Conservation (phyloP, 2,797 vertebrate species). For the Sebastes melanostomus region DNA sequence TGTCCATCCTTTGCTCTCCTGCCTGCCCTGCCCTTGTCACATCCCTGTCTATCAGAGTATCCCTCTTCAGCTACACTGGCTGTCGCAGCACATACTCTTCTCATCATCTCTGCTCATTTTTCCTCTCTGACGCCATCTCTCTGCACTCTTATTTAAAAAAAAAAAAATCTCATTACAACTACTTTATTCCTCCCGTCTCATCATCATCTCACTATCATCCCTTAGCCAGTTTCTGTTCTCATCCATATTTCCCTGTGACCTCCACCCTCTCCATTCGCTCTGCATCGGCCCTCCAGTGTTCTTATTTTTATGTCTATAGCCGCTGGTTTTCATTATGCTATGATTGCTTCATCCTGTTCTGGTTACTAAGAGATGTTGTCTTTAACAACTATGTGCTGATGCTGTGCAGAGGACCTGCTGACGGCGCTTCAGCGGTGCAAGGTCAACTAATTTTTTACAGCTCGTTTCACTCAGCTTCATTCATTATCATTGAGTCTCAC, state of each 20-base stretch:
- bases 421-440: slow-evolving; percentile 22
- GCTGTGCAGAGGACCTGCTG: slow-evolving; percentile 52
- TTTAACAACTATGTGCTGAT: slow-evolving; percentile 63
- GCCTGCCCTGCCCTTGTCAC: slow-evolving; percentile 39
- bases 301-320: slow-evolving; percentile 32
- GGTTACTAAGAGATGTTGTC: slow-evolving; percentile 47
- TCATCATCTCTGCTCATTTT: slow-evolving; percentile 1
- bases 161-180: background rate
- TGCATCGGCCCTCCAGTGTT: slow-evolving; percentile 1
- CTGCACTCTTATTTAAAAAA: background rate
- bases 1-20: slow-evolving; percentile 37
- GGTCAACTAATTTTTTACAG: slow-evolving; percentile 39
- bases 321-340: slow-evolving; percentile 57
- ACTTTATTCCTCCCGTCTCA: background rate
- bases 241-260: slow-evolving; percentile 16
- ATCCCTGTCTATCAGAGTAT: slow-evolving; percentile 41
- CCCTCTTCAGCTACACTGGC: slow-evolving; percentile 11
- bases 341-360: slow-evolving; percentile 47
- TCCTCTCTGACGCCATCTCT: background rate
- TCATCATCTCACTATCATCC: background rate
- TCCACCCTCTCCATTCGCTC: slow-evolving; percentile 20
- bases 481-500: slow-evolving; percentile 23
- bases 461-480: slow-evolving; percentile 41
- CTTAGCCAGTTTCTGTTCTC: background rate
- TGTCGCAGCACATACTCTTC: slow-evolving; percentile 18